These are phyloP conservation scores for Eulemur rufifrons DNA, from an alignment of 2,113 vertebrate species.

Conservation along the genomic window DNA sequence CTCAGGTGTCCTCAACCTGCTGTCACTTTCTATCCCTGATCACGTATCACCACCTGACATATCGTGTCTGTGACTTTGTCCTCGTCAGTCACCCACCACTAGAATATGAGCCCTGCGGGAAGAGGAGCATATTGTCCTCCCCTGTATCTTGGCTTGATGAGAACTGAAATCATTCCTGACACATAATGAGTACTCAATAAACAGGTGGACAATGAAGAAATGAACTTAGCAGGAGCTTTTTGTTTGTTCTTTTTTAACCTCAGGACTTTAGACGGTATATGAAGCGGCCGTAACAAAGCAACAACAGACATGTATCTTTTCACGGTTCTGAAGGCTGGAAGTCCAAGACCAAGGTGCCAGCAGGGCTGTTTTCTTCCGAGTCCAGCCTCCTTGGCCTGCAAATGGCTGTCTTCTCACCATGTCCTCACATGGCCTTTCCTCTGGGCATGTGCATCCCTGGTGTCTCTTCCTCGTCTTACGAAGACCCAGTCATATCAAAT, in stretches of 20 bases:
- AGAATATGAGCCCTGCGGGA: not conserved
- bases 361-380: not conserved
- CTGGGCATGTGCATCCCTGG: fast-evolving
- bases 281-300: not conserved
- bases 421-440: not conserved
- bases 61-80: not conserved
- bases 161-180: not conserved
- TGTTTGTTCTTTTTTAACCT: not conserved
- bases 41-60: fast-evolving
- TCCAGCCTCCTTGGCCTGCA: not conserved
- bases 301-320: not conserved
- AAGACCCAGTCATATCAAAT: not conserved
- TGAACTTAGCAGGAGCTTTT: not conserved
- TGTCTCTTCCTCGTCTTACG: not conserved
- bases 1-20: not conserved
- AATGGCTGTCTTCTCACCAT: not conserved
- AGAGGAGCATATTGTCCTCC: not conserved
- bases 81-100: not conserved
- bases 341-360: not conserved
- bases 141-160: not conserved
- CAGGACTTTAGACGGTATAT: not conserved
- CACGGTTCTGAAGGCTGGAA: not conserved
- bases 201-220: not conserved
- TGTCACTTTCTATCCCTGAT: fast-evolving
- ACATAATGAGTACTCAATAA: not conserved